Base-by-base conservation (phyloP, 1,140 invertebrate species). In the Oncopeltus fasciatus region DNA sequence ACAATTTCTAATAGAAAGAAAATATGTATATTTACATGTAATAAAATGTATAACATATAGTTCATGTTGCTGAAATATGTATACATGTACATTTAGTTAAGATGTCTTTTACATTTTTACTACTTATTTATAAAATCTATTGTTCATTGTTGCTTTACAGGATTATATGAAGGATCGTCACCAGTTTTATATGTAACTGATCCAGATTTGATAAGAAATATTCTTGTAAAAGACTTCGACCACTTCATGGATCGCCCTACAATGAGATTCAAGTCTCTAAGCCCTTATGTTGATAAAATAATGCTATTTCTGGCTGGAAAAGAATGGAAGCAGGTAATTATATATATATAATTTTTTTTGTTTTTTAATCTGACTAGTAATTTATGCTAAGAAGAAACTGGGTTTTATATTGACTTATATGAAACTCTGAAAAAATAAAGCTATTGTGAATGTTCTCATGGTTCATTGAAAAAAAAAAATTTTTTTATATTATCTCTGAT, bases 211-310 rank as follows among this genome's bases (percentile, higher is more conserved):
- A 75, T 82, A 1, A 81, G 80, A 69, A 66, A 72, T 28, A 67
- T 82, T 31, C 71, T 77, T 49, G 76, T 81, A 26, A 73, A 75
- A 67, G 79, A 82, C 69, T 81, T 80, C 69, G 76, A 80, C 63
- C 68, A 78, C 70, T 82, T 82, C 65, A 69, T 73, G 11, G 77
- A 81, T 64, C 68, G 78, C 1, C 62, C 64, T 18, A 62, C 62
- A 26, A 21, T 66, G 12, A 29, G 21, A 31, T 58, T 67, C 31
- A 61, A 60, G 12, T 56, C 60, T 14, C 28, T 20, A 4, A 33
- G 14, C 31, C 31, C 61, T 27, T 63, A 65, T 31, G 59, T 53
- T 18, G 24, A 61, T 3, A 68, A 65, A 44, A 66, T 67, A 61
- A 26, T 68, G 14, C 27, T 67, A 5, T 61, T 61, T 20, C 29